Base-by-base conservation (phyloP, 2,888 invertebrate species). In the Caenorhabditis sp. region DNA sequence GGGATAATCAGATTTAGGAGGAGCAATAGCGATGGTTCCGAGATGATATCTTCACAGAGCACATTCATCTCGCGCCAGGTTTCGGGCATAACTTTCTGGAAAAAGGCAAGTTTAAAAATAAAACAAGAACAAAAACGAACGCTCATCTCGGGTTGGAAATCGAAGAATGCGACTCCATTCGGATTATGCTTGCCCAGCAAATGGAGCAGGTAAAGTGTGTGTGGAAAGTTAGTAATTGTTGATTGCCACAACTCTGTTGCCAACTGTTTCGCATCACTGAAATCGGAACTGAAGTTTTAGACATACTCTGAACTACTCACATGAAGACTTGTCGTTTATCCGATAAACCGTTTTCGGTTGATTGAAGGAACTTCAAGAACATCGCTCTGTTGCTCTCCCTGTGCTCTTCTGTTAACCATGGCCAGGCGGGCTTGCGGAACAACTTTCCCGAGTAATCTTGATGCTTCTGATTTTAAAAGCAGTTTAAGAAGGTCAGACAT, bases 201-300 rank as follows among this genome's bases (percentile, higher is more conserved):
- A 7, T 41, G 26, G 3, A 76, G 44, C 12, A 76, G 19, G n/a
- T 56, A 59, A 1, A 66, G 58, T 0, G 38, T 7, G 7, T 76
- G 68, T 47, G 58, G 16, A 19, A 51, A 75, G 31, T 66, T 26
- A 10, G 19, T 16, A 4, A 76, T 31, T 6, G 19, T 22, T 12
- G 56, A 14, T 3, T 22, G 19, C 75, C 75, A 76, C 58, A 54
- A 58, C 10, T 28, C 14, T 24, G 16, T 16, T 14, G 58, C 75
- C 35, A 68, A 31, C 12, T 35, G 16, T 64, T 41, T 63, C 1
- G 74, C 51, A 24, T 56, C 28, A 44, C 74, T 74, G 44, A 44
- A 74, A 74, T n/a, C n/a, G 2, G 24, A 12, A 8, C 14, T 41
- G 41, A 44, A 38, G 16, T 31, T 12, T 24, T 19, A 19, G 19